Evolutionary conservation across 2,113 vertebrate genomes (phyloP).

Genomic region (Upupa epops): DNA sequence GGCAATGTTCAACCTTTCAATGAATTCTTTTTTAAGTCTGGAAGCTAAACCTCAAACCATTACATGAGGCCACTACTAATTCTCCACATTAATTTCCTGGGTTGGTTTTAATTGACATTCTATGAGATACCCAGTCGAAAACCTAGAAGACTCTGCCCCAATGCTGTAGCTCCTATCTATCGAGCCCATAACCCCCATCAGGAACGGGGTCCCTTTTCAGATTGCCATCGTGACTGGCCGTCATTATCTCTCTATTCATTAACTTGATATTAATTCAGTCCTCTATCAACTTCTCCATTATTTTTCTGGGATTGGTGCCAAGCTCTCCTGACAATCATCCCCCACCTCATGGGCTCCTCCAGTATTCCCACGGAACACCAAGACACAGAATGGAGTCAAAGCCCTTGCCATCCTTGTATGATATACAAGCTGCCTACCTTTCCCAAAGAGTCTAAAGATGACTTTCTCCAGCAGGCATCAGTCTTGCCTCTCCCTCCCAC

Average conservation of each 20-base stretch:
- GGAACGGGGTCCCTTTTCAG: neutral
- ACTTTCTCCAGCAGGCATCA: neutral
- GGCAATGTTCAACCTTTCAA: neutral
- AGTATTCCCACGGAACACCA: rapidly evolving
- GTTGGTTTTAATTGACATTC: neutral
- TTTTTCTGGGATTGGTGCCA: constrained; percentile 16
- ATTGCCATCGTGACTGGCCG: neutral
- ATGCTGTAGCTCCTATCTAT: neutral
- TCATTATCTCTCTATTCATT: neutral
- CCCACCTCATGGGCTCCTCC: neutral
- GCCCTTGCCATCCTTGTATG: neutral
- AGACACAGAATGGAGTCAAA: rapidly evolving
- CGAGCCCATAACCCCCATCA: neutral
- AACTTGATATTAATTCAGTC: neutral
- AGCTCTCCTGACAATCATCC: neutral
- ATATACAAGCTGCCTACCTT: neutral
- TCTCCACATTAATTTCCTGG: no score
- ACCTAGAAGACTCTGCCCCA: neutral
- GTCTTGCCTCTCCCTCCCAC: neutral
- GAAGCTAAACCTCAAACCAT: neutral
- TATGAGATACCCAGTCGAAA: neutral
- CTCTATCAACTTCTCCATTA: neutral
- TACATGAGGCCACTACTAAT: neutral
- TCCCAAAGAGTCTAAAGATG: neutral
- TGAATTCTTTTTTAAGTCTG: neutral